Evolutionary conservation across 2,888 invertebrate genomes (phyloP).

Genomic region (Balanococcus diminutus): DNA sequence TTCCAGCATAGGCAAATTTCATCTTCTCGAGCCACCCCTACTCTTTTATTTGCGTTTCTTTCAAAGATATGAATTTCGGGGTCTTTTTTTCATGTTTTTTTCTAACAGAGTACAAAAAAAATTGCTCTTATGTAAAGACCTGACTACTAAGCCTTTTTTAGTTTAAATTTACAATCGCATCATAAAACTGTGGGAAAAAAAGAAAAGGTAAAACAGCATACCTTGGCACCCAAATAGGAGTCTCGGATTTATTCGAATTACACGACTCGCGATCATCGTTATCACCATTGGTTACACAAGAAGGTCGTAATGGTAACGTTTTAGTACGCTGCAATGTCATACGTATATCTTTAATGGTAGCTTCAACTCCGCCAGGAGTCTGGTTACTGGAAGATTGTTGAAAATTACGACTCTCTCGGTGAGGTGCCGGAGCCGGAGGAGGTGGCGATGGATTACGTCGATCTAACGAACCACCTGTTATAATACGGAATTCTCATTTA

Average conservation of each 20-base stretch:
- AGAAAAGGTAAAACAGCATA: conserved; percentile 59
- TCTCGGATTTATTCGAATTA: conserved; percentile 62
- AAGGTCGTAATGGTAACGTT: conserved; percentile 67
- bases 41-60: too few species aligned
- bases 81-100: too few species aligned
- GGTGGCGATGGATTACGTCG: conserved; percentile 61
- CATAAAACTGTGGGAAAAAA: too few species aligned
- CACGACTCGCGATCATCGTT: conserved; percentile 64
- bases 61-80: too few species aligned
- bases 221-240: conserved; percentile 74
- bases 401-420: conserved; percentile 64
- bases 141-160: too few species aligned
- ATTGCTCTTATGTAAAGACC: too few species aligned
- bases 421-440: conserved; percentile 77
- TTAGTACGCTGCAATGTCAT: conserved; percentile 77
- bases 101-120: too few species aligned
- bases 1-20: too few species aligned
- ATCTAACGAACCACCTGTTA: conserved; percentile 32
- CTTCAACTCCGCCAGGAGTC: conserved; percentile 63
- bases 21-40: too few species aligned
- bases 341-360: conserved; percentile 83
- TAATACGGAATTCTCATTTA: too few species aligned
- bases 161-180: too few species aligned
- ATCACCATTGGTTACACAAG: conserved; percentile 58
- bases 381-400: conserved; percentile 55